Base-by-base conservation (phyloP, 1,140 invertebrate species). In the Paramacrobiotus metropolitanus region DNA sequence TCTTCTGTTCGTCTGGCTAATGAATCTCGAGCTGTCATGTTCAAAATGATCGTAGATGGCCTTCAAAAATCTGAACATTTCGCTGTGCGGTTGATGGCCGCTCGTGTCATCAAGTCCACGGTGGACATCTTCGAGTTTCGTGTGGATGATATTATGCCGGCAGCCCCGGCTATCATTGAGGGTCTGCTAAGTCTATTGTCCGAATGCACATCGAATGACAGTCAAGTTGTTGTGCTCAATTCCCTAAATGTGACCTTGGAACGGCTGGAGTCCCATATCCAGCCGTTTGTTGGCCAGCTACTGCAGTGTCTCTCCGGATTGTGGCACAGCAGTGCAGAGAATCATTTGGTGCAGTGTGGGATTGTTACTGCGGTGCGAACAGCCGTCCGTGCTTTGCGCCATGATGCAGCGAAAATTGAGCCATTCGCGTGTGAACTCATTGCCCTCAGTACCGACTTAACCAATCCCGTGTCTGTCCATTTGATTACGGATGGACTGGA, bases 341-440 rank as follows among this genome's bases (percentile, higher is more conserved):
- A 24, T 55, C 48, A 55, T 55, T 24, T 55, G 48, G 24, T 55
- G 4, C 48, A 55, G 48, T 55, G 15, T 55, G 48, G 48, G 9
- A 24, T 55, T 4, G 48, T 55, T 4, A 20, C 48, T 9, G 48
- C 48, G 15, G 24, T 55, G 15, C 15, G 28, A 24, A 55, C 24
- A 24, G 28, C 48, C 15, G 48, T 55, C 15, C 15, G 24, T 4
- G 48, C 48, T 15, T 24, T 55, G 15, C 15, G 24, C 9, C 48
- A 24, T 15, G 48, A 55, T 9, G 48, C 48, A 20, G 48, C 24
- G 24, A 15, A 24, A 4, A 55, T 55, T 20, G 48, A 55, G 24
- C 15, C 15, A 4, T 55, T 55, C 48, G 48, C 48, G 15, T 55
- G 15, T 24, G 48, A 55, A 55, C 24, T 55, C 15, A 55, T 55